These are phyloP conservation scores for Zele albiditarsus DNA, from an alignment of 2,888 invertebrate genomes.

Conservation along the genomic window DNA sequence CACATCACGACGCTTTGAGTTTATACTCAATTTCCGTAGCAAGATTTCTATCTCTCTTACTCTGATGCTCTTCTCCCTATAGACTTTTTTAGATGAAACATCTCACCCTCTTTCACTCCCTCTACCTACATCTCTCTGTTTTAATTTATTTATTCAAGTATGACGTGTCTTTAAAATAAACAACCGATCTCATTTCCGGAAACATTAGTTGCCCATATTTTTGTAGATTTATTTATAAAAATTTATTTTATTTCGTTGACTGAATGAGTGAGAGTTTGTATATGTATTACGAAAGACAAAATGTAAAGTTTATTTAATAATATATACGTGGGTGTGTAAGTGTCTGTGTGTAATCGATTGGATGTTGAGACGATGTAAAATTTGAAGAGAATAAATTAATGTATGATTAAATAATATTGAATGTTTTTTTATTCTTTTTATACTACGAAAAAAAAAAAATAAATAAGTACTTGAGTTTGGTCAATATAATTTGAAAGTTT, in stretches of 20 bases:
- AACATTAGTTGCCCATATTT: neutral
- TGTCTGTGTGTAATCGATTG: too few species aligned
- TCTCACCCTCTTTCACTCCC: neutral
- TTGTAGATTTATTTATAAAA: neutral
- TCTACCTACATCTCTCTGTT: neutral
- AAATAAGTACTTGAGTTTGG: too few species aligned
- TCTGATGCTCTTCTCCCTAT: slow-evolving; percentile 2
- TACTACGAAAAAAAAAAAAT: too few species aligned
- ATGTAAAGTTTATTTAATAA: neutral
- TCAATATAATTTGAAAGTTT: too few species aligned
- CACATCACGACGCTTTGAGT: neutral
- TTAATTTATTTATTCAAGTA: neutral
- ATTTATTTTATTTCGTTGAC: neutral
- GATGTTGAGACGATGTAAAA: too few species aligned
- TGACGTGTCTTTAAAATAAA: slow-evolving; percentile 7
- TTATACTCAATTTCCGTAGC: slow-evolving; percentile 34
- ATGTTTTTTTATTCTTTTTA: neutral
- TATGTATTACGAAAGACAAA: neutral
- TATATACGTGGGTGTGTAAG: too few species aligned
- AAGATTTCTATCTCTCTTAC: neutral
- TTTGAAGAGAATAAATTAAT: neutral
- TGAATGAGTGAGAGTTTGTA: neutral
- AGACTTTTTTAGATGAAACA: neutral
- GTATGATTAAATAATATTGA: neutral
- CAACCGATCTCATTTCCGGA: slow-evolving; percentile 10